These are phyloP conservation scores for Auanema sp. DNA, from an alignment of 2,888 invertebrate species.

Conservation along the genomic window DNA sequence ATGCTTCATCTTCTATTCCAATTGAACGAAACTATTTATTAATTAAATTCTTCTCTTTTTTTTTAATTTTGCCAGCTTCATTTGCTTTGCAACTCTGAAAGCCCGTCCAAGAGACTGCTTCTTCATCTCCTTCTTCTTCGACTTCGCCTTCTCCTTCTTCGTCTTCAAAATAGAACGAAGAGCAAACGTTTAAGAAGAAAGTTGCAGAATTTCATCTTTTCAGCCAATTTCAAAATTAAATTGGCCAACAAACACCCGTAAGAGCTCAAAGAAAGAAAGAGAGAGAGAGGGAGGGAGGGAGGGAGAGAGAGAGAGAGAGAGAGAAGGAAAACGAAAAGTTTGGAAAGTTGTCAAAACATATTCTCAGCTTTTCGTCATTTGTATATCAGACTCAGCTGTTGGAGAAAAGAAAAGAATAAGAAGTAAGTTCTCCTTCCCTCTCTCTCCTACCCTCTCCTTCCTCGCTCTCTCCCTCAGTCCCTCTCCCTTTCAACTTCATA, in stretches of 20 bases:
- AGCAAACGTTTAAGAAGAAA: neutral
- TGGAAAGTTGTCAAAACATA: too few relatives aligned
- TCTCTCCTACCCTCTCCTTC: too few relatives aligned
- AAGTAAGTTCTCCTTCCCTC: too few relatives aligned
- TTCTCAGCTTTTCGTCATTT: too few relatives aligned
- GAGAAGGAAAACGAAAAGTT: too few relatives aligned
- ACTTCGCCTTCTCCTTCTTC: neutral
- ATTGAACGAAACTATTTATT: too few relatives aligned
- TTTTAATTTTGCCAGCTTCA: neutral
- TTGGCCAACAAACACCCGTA: slow-evolving; percentile 5
- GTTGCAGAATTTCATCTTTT: too few relatives aligned
- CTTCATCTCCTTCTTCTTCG: neutral
- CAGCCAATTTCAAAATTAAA: slow-evolving; percentile 5
- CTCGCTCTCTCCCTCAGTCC: too few relatives aligned
- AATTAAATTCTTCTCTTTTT: neutral
- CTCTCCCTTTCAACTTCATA: too few relatives aligned
- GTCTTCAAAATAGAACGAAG: neutral
- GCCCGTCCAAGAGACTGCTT: neutral
- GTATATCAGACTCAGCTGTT: too few relatives aligned
- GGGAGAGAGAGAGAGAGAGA: neutral
- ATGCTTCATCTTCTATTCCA: neutral
- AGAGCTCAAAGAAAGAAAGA: neutral
- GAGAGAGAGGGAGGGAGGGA: neutral
- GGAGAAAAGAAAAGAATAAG: too few relatives aligned
- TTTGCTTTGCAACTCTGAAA: neutral